phyloP scores from a whole-genome alignment of 2,888 invertebrate genomes.

The Beris morrisii region DNA sequence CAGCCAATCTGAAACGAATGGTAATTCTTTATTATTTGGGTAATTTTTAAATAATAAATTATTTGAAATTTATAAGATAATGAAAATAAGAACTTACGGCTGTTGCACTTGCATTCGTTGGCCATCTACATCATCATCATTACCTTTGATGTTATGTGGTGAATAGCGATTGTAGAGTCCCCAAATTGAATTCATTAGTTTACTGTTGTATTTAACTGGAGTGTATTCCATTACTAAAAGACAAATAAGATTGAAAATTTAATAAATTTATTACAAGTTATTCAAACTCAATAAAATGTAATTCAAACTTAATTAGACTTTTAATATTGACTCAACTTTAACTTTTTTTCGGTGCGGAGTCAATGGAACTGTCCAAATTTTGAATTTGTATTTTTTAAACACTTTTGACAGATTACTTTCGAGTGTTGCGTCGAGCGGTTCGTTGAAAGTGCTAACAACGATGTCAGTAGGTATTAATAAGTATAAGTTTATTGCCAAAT shows the following conservation, averaged over 20 bases:
- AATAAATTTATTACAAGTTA: not conserved
- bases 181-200: slow-evolving; percentile 90
- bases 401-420: too few species aligned
- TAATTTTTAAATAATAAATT: too few species aligned
- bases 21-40: not conserved
- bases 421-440: too few species aligned
- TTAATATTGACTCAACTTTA: too few species aligned
- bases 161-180: slow-evolving; percentile 88
- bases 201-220: slow-evolving; percentile 79
- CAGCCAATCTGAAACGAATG: slow-evolving; percentile 44
- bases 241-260: not conserved
- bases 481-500: too few species aligned
- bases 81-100: slow-evolving; percentile 43
- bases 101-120: slow-evolving; percentile 45
- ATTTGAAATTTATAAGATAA: not conserved
- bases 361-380: too few species aligned
- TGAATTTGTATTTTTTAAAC: too few species aligned
- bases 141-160: slow-evolving; percentile 83
- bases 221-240: slow-evolving; percentile 65
- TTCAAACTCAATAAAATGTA: not conserved
- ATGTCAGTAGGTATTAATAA: too few species aligned
- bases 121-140: slow-evolving; percentile 59
- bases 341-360: too few species aligned
- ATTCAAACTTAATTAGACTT: too few species aligned
- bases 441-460: too few species aligned